Conservation (phyloP, 2,888 invertebrate genomes). For the Rugalucina vietnamica region DNA sequence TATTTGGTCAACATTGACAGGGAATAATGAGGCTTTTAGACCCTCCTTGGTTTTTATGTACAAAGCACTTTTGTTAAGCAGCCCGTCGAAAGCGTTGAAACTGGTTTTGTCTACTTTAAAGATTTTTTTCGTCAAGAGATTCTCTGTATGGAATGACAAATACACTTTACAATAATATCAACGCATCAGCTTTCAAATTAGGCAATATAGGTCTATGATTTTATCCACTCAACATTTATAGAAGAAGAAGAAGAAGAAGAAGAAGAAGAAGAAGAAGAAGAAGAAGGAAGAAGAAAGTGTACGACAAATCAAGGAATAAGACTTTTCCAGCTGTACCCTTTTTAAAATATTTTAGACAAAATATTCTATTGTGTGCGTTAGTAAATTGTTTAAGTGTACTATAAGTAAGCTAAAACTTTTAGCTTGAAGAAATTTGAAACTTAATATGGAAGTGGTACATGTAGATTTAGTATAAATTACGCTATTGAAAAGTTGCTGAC, state of each 20-base stretch:
- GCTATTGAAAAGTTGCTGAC: neutral
- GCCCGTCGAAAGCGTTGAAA: neutral
- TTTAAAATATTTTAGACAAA: neutral
- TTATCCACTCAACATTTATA: neutral
- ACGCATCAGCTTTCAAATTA: neutral
- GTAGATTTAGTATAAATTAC: constrained; percentile 3
- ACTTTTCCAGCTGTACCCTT: neutral
- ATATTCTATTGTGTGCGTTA: neutral
- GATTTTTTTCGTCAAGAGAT: neutral
- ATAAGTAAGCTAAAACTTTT: neutral
- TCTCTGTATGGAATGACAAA: neutral
- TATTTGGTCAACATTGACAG: constrained; percentile 39
- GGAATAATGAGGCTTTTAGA: constrained; percentile 45
- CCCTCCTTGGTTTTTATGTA: constrained; percentile 22
- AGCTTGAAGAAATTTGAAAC: neutral
- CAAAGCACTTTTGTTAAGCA: constrained; percentile 22
- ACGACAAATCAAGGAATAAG: neutral
- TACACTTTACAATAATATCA: neutral
- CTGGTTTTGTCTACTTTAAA: neutral
- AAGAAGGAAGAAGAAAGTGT: neutral
- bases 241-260: neutral
- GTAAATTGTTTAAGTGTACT: neutral
- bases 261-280: neutral
- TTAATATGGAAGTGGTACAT: neutral
- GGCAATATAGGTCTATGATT: neutral